Evolutionary conservation across 2,888 invertebrate genomes (phyloP).

Genomic region (Drosophila putrida): DNA sequence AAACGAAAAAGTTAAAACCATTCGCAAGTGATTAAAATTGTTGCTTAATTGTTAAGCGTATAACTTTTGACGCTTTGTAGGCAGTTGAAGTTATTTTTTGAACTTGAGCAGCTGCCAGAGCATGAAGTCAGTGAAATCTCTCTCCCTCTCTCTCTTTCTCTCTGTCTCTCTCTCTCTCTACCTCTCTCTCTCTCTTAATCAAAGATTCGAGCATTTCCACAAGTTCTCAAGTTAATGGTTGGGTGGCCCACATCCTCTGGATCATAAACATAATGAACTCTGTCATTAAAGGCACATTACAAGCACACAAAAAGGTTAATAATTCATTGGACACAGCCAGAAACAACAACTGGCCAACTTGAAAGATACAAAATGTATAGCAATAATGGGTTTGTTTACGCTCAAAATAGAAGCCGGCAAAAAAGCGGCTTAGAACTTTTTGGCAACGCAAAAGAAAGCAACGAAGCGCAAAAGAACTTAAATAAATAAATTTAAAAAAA

Average conservation of each 20-base stretch:
- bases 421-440: slow-evolving; percentile 42
- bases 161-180: neutral
- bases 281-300: slow-evolving; percentile 58
- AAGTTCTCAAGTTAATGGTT: slow-evolving; percentile 13
- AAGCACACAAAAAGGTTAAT: slow-evolving; percentile 46
- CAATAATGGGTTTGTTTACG: slow-evolving; percentile 71
- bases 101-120: slow-evolving; percentile 24
- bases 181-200: neutral
- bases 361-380: slow-evolving; percentile 17
- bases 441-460: slow-evolving; percentile 42
- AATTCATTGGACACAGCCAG: slow-evolving; percentile 49
- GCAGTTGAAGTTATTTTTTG: slow-evolving; percentile 13
- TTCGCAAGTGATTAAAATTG: slow-evolving; percentile 60
- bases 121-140: slow-evolving; percentile 23
- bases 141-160: neutral
- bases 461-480: slow-evolving; percentile 20
- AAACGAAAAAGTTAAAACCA: slow-evolving; percentile 7
- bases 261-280: slow-evolving; percentile 51
- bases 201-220: neutral
- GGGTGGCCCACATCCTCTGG: slow-evolving; percentile 26
- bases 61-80: slow-evolving; percentile 38
- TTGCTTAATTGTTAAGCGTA: slow-evolving; percentile 54
- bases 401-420: slow-evolving; percentile 38
- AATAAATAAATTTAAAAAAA: slow-evolving; percentile 15
- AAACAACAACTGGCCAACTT: slow-evolving; percentile 20